These are phyloP conservation scores for Porites lutea DNA, from an alignment of 64 coral and sea anemone genomes.

Conservation along the genomic window DNA sequence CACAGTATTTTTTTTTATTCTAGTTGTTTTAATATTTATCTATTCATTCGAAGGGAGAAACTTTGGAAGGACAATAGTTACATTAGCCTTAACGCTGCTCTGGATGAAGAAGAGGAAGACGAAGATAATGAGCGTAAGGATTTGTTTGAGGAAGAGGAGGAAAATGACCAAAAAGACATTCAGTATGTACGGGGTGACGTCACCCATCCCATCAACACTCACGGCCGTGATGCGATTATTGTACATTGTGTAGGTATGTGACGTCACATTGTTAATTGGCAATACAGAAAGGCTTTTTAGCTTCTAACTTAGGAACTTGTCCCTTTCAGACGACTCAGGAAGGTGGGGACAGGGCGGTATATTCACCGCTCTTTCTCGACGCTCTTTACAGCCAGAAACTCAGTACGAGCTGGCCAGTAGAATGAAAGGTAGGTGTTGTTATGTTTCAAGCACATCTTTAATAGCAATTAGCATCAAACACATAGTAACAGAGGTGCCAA, in stretches of 20 bases:
- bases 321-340: conserved; percentile 85
- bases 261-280: neutral
- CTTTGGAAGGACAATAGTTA: conserved; percentile 81
- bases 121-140: conserved; percentile 55
- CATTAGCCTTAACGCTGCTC: conserved; percentile 50
- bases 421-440: conserved; percentile 76
- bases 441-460: neutral
- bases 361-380: conserved; percentile 78
- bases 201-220: conserved; percentile 77
- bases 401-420: conserved; percentile 79
- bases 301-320: neutral
- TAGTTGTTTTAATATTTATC: neutral
- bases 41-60: conserved; percentile 52
- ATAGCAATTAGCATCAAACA: neutral
- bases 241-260: conserved; percentile 90
- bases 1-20: neutral
- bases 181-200: conserved; percentile 86
- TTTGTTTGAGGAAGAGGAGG: conserved; percentile 63
- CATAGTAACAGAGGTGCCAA: neutral
- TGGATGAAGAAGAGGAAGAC: conserved; percentile 56
- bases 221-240: conserved; percentile 66
- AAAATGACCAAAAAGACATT: conserved; percentile 64
- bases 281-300: neutral
- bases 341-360: conserved; percentile 88
- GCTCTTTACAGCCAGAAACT: conserved; percentile 63